Evolutionary conservation across 2,888 invertebrate genomes (phyloP).

Genomic region (Dione vanillae): DNA sequence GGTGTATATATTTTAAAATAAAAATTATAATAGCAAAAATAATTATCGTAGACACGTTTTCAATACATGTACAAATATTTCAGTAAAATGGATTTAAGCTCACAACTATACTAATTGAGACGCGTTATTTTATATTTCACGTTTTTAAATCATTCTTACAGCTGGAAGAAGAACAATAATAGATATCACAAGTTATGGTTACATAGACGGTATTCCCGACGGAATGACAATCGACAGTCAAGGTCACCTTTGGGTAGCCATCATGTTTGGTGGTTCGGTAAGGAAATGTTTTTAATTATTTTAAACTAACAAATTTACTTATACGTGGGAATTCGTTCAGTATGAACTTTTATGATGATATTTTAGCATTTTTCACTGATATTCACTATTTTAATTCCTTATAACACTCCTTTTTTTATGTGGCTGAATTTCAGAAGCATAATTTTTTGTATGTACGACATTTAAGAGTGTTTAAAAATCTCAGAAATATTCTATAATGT

Average conservation of each 20-base stretch:
- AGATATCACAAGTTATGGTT: constrained; percentile 63
- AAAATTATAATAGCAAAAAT: too few relatives aligned
- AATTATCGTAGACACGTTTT: too few relatives aligned
- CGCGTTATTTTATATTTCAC: too few relatives aligned
- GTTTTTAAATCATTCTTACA: constrained; percentile 42
- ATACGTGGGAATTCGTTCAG: too few relatives aligned
- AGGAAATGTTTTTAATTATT: constrained; percentile 52
- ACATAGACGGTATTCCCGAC: constrained; percentile 83
- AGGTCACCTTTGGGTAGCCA: constrained; percentile 90
- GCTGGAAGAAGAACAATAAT: constrained; percentile 67
- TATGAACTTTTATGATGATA: too few relatives aligned
- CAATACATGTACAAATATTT: too few relatives aligned
- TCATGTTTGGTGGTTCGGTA: constrained; percentile 86
- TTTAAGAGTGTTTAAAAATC: too few relatives aligned
- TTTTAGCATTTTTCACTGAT: background rate
- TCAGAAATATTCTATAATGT: too few relatives aligned
- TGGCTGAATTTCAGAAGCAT: too few relatives aligned
- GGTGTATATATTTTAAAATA: too few relatives aligned
- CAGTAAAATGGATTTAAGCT: background rate
- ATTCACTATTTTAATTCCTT: background rate
- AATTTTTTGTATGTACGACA: too few relatives aligned
- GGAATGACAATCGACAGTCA: constrained; percentile 91
- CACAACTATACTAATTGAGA: background rate
- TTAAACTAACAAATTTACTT: background rate
- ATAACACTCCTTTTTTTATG: too few relatives aligned